These are phyloP conservation scores for Centrocercus urophasianus DNA, from an alignment of 2,113 vertebrate species.

Conservation along the genomic window DNA sequence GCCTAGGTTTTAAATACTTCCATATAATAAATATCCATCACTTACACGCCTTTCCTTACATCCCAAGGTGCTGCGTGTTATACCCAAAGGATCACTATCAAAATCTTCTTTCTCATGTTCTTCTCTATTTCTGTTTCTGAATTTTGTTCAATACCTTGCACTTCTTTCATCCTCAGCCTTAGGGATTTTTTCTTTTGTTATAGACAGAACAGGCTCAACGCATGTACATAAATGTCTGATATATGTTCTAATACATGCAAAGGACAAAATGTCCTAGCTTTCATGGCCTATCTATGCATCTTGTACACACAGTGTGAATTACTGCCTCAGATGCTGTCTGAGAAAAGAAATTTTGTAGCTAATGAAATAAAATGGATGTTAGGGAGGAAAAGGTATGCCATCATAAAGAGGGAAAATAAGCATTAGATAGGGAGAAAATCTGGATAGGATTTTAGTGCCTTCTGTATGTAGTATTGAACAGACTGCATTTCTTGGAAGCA, in stretches of 20 bases:
- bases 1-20: background rate
- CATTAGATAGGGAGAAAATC: background rate
- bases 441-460: background rate
- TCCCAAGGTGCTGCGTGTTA: background rate
- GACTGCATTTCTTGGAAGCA: slow-evolving; percentile 12
- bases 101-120: background rate
- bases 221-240: background rate
- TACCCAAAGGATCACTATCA: background rate
- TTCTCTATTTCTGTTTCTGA: background rate
- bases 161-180: background rate
- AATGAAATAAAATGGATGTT: background rate
- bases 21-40: background rate
- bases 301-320: background rate
- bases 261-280: background rate
- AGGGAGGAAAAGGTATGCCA: background rate
- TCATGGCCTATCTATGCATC: background rate
- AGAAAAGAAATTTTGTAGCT: background rate
- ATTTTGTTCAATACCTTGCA: background rate
- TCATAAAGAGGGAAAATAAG: background rate
- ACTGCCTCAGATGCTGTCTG: background rate
- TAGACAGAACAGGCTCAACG: background rate
- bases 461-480: background rate
- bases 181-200: background rate
- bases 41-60: background rate
- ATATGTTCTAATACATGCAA: background rate